Conservation (phyloP, 1,140 invertebrate species). For the Gryllus bimaculatus region DNA sequence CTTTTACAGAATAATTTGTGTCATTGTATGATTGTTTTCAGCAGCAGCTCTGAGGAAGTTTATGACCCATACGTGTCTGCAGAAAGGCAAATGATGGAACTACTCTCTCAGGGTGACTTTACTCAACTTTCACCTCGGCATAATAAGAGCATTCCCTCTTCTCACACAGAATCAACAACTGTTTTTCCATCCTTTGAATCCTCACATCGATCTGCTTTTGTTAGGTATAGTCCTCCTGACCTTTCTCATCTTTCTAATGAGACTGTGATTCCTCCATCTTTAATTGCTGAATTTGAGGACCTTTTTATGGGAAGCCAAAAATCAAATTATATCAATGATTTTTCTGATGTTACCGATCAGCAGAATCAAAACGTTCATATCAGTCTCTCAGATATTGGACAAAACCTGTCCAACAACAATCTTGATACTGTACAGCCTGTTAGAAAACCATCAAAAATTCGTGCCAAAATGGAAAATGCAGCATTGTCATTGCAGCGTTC, state of each 20-base stretch:
- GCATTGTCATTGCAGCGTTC: conserved; percentile 11
- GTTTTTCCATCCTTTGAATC: conserved; percentile 23
- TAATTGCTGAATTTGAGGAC: conserved; percentile 9
- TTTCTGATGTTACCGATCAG: neutral
- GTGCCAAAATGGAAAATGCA: conserved; percentile 18
- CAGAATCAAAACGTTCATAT: neutral
- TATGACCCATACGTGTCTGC: conserved; percentile 59
- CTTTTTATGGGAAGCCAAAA: neutral
- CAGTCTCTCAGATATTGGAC: neutral
- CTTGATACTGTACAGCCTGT: neutral
- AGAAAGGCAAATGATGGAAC: conserved; percentile 57
- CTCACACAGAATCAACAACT: conserved; percentile 12
- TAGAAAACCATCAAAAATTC: conserved; percentile 3
- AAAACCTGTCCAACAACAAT: neutral
- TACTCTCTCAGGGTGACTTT: conserved; percentile 37
- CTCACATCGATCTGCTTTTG: conserved; percentile 38
- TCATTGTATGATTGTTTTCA: neutral
- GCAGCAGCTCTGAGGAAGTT: conserved; percentile 27
- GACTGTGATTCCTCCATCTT: neutral
- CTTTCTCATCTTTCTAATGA: neutral
- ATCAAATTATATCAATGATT: neutral
- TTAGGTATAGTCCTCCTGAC: conserved; percentile 29
- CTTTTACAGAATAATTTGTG: too few relatives aligned
- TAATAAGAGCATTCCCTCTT: neutral
- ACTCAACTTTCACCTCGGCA: neutral